Conservation (phyloP, 1,140 invertebrate genomes). For the Adelges cooleyi region DNA sequence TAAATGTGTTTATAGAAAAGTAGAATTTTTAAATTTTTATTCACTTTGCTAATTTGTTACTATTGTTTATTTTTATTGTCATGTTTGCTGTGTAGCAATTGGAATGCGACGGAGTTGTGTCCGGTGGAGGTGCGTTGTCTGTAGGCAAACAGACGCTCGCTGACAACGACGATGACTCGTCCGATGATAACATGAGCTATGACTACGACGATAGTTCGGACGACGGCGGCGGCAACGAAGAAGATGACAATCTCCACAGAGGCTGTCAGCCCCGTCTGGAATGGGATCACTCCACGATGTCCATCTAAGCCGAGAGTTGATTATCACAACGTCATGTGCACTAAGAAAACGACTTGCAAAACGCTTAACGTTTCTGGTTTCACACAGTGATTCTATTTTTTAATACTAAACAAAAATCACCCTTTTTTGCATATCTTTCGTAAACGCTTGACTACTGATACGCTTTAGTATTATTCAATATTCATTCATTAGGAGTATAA, state of each 20-base stretch:
- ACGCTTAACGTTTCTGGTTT: conserved; percentile 3
- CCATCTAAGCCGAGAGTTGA: conserved; percentile 3
- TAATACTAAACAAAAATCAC: conserved; percentile 25
- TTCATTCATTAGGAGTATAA: conserved; percentile 5
- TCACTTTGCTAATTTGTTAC: neutral
- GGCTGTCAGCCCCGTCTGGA: conserved; percentile 19
- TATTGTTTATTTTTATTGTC: neutral
- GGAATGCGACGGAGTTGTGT: conserved; percentile 35
- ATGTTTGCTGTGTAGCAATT: conserved; percentile 34
- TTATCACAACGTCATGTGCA: neutral
- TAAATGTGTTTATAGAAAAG: neutral
- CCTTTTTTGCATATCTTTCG: conserved; percentile 27
- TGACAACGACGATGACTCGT: conserved; percentile 48
- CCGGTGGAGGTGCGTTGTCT: conserved; percentile 30
- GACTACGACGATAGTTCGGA: conserved; percentile 41
- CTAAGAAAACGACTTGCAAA: conserved; percentile 5
- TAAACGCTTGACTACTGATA: conserved; percentile 25
- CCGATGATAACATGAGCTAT: conserved; percentile 44
- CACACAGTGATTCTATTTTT: conserved; percentile 21
- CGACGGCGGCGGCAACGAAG: conserved; percentile 43
- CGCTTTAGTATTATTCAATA: conserved; percentile 21
- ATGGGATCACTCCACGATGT: conserved; percentile 26
- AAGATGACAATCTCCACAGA: conserved; percentile 14
- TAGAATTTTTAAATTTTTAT: neutral
- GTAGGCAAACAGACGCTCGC: conserved; percentile 37